Percentiles rank a stretch among this genome's conserved stretches.
Evolutionary conservation across 1,140 invertebrate species (phyloP).

Genomic region (Tribolium castaneum): DNA sequence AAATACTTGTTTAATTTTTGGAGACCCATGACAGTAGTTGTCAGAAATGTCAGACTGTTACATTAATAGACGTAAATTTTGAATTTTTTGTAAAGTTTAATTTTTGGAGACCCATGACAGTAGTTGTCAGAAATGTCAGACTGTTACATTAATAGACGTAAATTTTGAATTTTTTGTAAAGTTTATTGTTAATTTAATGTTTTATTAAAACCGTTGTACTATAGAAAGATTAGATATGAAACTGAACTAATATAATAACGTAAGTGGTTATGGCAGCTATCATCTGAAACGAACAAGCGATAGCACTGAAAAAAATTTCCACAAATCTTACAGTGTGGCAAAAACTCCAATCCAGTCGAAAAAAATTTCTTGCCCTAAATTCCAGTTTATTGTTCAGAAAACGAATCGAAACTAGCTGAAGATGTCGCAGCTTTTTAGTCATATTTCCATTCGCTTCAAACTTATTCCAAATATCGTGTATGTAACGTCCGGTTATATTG

Average conservation of each 20-base stretch:
- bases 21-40: too few relatives aligned
- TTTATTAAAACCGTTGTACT: neutral
- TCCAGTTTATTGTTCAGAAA: neutral
- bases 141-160: too few relatives aligned
- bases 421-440: neutral
- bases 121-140: too few relatives aligned
- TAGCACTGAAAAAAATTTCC: too few relatives aligned
- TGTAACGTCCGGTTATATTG: neutral
- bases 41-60: too few relatives aligned
- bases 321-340: neutral
- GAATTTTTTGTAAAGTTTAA: too few relatives aligned
- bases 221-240: neutral
- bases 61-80: too few relatives aligned
- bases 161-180: too few relatives aligned
- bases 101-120: too few relatives aligned
- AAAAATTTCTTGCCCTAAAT: neutral
- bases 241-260: neutral
- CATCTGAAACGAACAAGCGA: neutral
- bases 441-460: neutral
- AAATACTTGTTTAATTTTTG: too few relatives aligned
- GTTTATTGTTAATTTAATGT: neutral
- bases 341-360: neutral
- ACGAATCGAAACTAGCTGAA: neutral
- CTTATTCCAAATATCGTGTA: neutral
- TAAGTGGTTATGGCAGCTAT: neutral